Base-by-base conservation (phyloP, 1,140 invertebrate species). In the Dendroctonus valens region DNA sequence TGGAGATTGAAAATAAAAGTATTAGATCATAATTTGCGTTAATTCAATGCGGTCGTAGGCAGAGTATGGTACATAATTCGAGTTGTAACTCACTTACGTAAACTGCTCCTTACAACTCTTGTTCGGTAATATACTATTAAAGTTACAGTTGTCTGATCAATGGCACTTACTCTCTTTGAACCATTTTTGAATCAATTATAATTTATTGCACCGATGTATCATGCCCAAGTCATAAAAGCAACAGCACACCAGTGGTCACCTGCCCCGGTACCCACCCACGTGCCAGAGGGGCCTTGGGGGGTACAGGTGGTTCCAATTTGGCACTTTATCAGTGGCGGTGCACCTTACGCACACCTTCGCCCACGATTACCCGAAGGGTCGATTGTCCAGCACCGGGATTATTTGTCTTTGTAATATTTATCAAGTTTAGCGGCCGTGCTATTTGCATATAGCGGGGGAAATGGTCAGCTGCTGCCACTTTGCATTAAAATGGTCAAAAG, bases 401-500 rank as follows among this genome's bases (percentile, higher is more conserved):
- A 48, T 49, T 59, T 59, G 57, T 59, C 26, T 59, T 59, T 59
- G 57, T 59, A 48, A 59, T 59, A 59, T 59, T 59, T 59, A 59
- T 59, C 57, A 59, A 49, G 40, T 49, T 59, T 59, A 57, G 11
- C 37, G 40, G 12, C 9, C 37, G 42, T 41, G 26, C 48, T 15
- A 59, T 59, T 59, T 59, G 41, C 57, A 59, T 59, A 54, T 11
- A 48, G 11, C 11, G 46, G 11, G 14, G 46, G 46, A 48, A 48
- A 8, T 26, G 26, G 26, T 26, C 26, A 26, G 26, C 26, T 26
- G 26, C 26, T 26, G 26, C 26, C 26, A 26, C 26, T 26, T 26
- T 26, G 26, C 26, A 26, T 26, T 26, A 26, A 26, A 26, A 26
- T 26, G 26, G 26, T 26, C 26, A 26, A 26, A 26, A 26, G 26